Evolutionary conservation across 2,888 invertebrate species (phyloP).

Genomic region (Gonocerus acuteangulatus): DNA sequence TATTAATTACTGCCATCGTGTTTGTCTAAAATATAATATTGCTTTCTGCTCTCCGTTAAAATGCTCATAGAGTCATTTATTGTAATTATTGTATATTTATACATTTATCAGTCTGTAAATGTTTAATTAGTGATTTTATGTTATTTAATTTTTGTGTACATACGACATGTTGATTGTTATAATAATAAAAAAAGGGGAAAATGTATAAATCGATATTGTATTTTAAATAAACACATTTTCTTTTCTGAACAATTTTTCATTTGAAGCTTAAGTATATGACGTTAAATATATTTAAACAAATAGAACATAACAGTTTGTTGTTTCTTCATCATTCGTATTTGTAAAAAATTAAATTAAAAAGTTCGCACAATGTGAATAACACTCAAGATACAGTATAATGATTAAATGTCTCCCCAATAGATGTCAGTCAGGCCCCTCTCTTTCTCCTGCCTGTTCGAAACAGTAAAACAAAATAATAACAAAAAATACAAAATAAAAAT

Average conservation of each 20-base stretch:
- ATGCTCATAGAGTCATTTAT: constrained; percentile 4
- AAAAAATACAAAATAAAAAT: background rate
- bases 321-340: no score
- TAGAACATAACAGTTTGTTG: no score
- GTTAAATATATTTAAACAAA: no score
- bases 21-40: constrained; percentile 18
- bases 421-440: background rate
- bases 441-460: constrained; percentile 9
- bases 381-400: no score
- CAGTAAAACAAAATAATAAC: constrained; percentile 4
- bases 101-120: background rate
- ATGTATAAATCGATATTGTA: constrained; percentile 22
- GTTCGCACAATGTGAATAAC: no score
- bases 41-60: constrained; percentile 9
- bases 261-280: no score
- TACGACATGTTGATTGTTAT: constrained; percentile 19
- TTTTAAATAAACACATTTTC: constrained; percentile 18
- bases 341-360: no score
- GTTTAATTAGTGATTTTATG: background rate
- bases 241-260: background rate
- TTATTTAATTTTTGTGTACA: constrained; percentile 14
- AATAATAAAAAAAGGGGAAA: constrained; percentile 16
- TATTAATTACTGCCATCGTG: constrained; percentile 13
- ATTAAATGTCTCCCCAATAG: no score
- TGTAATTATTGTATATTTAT: constrained; percentile 23